Conservation (phyloP, 2,797 vertebrate genomes). For the Pangasius larnaudii region DNA sequence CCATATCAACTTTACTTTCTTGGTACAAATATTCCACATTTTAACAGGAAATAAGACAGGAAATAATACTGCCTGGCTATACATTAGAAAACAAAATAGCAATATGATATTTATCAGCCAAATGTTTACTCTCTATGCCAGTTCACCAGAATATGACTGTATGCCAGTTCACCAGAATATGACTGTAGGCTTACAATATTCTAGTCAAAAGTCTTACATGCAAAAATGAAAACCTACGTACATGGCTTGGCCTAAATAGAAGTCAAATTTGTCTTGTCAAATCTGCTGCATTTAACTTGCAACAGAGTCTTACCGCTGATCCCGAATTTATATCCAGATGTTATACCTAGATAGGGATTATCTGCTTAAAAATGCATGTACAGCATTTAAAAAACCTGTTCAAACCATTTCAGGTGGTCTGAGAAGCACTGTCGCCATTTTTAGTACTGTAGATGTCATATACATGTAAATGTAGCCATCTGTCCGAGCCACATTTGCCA, state of each 20-base stretch:
- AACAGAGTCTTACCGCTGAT: background rate
- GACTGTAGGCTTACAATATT: background rate
- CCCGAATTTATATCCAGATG: background rate
- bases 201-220: background rate
- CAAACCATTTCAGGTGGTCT: background rate
- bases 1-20: constrained; percentile 16
- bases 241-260: background rate
- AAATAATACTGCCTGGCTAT: constrained; percentile 28
- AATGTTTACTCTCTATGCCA: background rate
- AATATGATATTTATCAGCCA: background rate
- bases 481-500: background rate
- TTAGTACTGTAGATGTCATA: background rate
- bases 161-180: background rate
- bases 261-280: background rate
- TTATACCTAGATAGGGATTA: background rate
- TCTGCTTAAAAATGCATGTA: background rate
- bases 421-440: background rate
- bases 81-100: background rate
- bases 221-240: background rate
- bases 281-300: background rate
- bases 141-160: background rate
- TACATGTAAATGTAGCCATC: background rate
- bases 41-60: background rate
- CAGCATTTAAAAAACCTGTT: background rate
- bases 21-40: background rate